These are phyloP conservation scores for Noctuana brunneofusca DNA, from an alignment of 2,888 invertebrate species.

Conservation along the genomic window DNA sequence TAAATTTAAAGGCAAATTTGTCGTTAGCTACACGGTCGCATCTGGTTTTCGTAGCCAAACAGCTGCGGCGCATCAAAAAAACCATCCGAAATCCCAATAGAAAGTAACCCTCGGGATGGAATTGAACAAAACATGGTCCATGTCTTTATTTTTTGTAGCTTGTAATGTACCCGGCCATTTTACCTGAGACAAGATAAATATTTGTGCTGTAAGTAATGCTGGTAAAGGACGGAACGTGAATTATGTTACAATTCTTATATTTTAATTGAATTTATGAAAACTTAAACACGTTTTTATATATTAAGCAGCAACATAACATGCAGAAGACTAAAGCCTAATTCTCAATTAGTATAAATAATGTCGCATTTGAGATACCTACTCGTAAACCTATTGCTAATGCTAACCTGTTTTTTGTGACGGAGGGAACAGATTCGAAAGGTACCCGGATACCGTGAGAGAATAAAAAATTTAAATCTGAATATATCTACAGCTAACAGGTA, in stretches of 20 bases:
- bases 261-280: too few relatives aligned
- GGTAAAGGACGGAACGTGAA: slow-evolving; percentile 15
- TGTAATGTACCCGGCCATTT: slow-evolving; percentile 40
- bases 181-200: slow-evolving; percentile 44
- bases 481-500: too few relatives aligned
- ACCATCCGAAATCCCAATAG: slow-evolving; percentile 51
- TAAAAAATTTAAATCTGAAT: too few relatives aligned
- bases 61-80: slow-evolving; percentile 51
- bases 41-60: slow-evolving; percentile 58
- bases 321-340: not conserved
- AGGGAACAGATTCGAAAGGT: too few relatives aligned
- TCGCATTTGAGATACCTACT: too few relatives aligned
- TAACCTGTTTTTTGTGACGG: too few relatives aligned
- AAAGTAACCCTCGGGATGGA: slow-evolving; percentile 52
- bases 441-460: too few relatives aligned
- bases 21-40: slow-evolving; percentile 39
- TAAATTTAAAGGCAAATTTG: slow-evolving; percentile 29
- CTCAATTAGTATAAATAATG: too few relatives aligned
- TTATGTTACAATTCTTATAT: too few relatives aligned
- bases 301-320: not conserved
- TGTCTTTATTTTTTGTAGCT: slow-evolving; percentile 41
- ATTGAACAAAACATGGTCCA: slow-evolving; percentile 40
- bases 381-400: too few relatives aligned
- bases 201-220: slow-evolving; percentile 22
- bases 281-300: not conserved